Base-by-base conservation (phyloP, 1,140 invertebrate genomes). In the Carposina sasakii region DNA sequence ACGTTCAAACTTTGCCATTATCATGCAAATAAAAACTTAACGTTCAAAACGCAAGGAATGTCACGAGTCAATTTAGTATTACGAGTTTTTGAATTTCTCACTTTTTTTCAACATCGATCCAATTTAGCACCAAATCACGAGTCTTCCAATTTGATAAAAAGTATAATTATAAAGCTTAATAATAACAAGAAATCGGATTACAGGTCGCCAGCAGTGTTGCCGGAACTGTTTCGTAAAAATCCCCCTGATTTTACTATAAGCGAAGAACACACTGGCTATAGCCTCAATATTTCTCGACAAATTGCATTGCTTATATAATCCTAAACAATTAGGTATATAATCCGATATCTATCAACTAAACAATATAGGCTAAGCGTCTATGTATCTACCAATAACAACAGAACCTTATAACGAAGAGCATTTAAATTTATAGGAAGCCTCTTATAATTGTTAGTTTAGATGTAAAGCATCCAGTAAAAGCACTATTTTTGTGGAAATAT, bases 41-140 rank as follows among this genome's bases (percentile, higher is more conserved):
- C 76, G 76, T 72, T 71, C 52, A 43, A 48, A 54, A 53, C 57
- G 55, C 57, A 65, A 67, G 81, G 77, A 84, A 84, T 81, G 81
- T 83, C 69, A 76, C 77, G 36, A 36, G 20, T 39, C 53, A 57
- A 67, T 68, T 63, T 63, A 56, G 61, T 78, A 77, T 63, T 58
- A 71, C 67, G 65, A 77, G n/a, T n/a, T n/a, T n/a, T n/a, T n/a
- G n/a, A n/a, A n/a, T n/a, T n/a, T n/a, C n/a, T n/a, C n/a, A n/a
- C n/a, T n/a, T n/a, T n/a, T n/a, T n/a, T n/a, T n/a, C n/a, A n/a
- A 77, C 65, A 60, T 73, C 70, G 61, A 71, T 70, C 70, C 65
- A 78, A 77, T 81, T 83, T 83, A 83, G 79, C 79, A 83, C 79
- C 79, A 81, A 81, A 76, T 72, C 76, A 59, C 74, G 73, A 83